Evolutionary conservation across 2,888 invertebrate genomes (phyloP).

Genomic region (Congeria kusceri): DNA sequence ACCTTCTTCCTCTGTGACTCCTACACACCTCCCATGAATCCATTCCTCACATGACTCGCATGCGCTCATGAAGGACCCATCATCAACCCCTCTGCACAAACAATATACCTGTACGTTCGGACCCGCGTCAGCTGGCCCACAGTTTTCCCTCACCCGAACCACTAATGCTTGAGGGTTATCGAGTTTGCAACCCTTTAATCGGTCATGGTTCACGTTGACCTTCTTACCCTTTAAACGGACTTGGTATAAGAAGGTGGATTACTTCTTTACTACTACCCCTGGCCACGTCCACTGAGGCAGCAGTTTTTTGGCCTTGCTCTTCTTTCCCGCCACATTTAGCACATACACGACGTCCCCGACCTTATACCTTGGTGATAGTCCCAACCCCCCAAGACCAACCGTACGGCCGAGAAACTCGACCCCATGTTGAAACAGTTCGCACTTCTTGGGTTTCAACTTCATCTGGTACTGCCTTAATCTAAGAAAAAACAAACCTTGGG

Average conservation of each 20-base stretch:
- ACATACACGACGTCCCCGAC: background rate
- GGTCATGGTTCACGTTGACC: too few relatives aligned
- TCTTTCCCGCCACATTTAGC: background rate
- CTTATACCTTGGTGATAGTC: background rate
- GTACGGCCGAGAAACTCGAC: background rate
- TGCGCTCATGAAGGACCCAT: constrained; percentile 1
- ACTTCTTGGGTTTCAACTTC: background rate
- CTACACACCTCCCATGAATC: constrained; percentile 16
- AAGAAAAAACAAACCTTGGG: too few relatives aligned
- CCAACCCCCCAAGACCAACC: constrained; percentile 2
- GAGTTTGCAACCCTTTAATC: too few relatives aligned
- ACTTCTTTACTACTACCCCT: background rate
- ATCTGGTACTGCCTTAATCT: background rate
- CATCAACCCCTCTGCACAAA: constrained; percentile 1
- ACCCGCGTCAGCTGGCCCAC: too few relatives aligned
- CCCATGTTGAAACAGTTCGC: background rate
- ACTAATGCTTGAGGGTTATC: too few relatives aligned
- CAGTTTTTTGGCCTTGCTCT: background rate
- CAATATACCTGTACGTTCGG: constrained; percentile 1
- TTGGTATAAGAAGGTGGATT: background rate
- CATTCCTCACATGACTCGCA: constrained; percentile 9
- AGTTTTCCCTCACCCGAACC: too few relatives aligned
- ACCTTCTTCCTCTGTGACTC: background rate
- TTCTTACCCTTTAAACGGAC: too few relatives aligned
- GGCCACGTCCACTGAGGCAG: constrained; percentile 5